These are phyloP conservation scores for Garrulus glandarius DNA, from an alignment of 2,797 vertebrate species.

Conservation along the genomic window DNA sequence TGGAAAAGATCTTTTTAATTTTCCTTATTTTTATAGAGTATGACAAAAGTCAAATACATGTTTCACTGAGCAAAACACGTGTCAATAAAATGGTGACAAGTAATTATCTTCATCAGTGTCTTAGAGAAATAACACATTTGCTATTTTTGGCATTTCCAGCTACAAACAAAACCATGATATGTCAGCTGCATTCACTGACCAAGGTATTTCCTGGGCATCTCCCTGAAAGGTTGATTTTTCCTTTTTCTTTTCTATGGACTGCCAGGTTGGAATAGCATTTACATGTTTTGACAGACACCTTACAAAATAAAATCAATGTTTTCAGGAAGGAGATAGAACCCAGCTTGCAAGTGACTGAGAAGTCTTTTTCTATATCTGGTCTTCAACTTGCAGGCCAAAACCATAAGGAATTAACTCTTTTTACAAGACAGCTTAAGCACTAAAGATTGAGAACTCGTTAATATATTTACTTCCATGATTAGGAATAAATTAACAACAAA, in stretches of 20 bases:
- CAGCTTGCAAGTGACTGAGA: background rate
- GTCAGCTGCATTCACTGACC: background rate
- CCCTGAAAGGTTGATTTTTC: background rate
- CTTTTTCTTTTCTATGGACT: background rate
- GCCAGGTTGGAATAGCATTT: background rate
- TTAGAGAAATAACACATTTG: background rate
- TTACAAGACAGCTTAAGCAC: background rate
- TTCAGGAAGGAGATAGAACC: background rate
- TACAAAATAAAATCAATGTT: background rate
- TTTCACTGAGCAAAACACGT: background rate
- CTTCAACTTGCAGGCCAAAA: background rate
- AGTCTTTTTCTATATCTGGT: background rate
- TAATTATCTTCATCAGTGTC: background rate
- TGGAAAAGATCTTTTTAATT: background rate
- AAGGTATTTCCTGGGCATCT: background rate
- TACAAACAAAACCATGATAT: background rate
- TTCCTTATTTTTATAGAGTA: background rate
- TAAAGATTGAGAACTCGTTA: background rate
- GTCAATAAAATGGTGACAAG: background rate
- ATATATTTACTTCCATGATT: background rate
- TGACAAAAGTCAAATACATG: background rate
- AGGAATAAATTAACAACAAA: background rate
- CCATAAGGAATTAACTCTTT: background rate
- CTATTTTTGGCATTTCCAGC: background rate
- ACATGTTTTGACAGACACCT: background rate